These are phyloP conservation scores for Sporophila hypoxantha DNA, from an alignment of 2,113 vertebrate species.

Conservation along the genomic window DNA sequence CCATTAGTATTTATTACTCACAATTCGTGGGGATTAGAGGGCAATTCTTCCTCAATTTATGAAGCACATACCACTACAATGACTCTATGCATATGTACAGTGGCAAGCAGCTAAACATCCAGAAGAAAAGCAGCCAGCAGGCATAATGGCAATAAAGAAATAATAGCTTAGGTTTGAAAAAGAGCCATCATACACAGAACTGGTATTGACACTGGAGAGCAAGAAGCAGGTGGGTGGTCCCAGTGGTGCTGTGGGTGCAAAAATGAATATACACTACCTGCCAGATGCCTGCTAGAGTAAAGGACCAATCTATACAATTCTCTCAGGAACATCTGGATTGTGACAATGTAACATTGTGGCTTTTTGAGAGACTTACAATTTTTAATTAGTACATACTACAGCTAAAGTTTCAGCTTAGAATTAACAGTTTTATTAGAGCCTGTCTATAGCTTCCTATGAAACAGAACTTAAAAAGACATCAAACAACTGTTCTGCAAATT, in stretches of 20 bases:
- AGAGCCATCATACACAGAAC: not conserved
- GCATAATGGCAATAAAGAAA: not conserved
- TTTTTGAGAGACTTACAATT: not conserved
- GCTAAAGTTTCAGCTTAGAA: not conserved
- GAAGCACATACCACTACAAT: not conserved
- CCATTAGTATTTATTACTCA: not conserved
- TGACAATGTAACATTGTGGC: not conserved
- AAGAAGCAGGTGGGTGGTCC: slow-evolving; percentile 53
- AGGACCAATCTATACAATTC: slow-evolving; percentile 28
- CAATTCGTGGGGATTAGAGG: not conserved
- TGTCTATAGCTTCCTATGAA: not conserved
- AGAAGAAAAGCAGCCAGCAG: not conserved
- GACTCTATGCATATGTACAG: not conserved
- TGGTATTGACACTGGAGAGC: slow-evolving; percentile 18
- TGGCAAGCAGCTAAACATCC: not conserved
- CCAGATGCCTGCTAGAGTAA: slow-evolving; percentile 39
- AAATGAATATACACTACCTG: slow-evolving; percentile 36
- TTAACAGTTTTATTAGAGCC: not conserved
- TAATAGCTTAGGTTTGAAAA: not conserved
- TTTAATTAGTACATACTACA: not conserved
- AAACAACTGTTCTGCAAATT: not conserved
- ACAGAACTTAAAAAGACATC: not conserved
- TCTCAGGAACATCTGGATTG: slow-evolving; percentile 31
- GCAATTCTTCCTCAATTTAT: not conserved
- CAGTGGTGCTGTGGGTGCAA: slow-evolving; percentile 48